Conservation (phyloP, 2,113 vertebrate species). For the cat (Felis catus) region DNA sequence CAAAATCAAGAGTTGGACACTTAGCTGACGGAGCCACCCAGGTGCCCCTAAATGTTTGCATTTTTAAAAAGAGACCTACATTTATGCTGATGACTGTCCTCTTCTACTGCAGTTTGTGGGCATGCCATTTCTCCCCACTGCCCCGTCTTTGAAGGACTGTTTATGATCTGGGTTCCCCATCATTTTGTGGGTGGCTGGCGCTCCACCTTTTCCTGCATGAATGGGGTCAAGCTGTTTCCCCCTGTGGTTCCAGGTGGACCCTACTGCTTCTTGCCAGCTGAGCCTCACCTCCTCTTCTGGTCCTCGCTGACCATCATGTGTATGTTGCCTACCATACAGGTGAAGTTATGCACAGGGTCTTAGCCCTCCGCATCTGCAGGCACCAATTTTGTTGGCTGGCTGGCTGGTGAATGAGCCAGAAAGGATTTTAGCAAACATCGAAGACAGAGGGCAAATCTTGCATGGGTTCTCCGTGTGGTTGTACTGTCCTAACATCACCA, state of each 20-base stretch:
- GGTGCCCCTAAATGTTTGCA: too few relatives aligned
- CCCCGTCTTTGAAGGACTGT: background rate
- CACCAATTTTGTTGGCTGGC: background rate
- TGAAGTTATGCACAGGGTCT: background rate
- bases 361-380: background rate
- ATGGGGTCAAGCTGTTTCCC: background rate
- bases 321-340: background rate
- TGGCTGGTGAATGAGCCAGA: background rate
- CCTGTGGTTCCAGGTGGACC: background rate
- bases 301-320: background rate
- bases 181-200: background rate
- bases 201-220: background rate
- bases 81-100: background rate
- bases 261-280: too few relatives aligned
- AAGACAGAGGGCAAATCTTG: background rate
- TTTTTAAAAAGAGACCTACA: background rate
- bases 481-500: background rate
- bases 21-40: too few relatives aligned
- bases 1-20: too few relatives aligned
- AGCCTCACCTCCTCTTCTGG: background rate
- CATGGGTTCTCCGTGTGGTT: accelerated
- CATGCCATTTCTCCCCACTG: background rate
- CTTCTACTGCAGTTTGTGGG: background rate
- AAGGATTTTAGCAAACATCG: background rate
- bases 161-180: background rate